Percentiles rank a stretch among this genome's conserved stretches.
Conservation (phyloP, 2,113 vertebrate species). For the Nesogale talazaci region DNA sequence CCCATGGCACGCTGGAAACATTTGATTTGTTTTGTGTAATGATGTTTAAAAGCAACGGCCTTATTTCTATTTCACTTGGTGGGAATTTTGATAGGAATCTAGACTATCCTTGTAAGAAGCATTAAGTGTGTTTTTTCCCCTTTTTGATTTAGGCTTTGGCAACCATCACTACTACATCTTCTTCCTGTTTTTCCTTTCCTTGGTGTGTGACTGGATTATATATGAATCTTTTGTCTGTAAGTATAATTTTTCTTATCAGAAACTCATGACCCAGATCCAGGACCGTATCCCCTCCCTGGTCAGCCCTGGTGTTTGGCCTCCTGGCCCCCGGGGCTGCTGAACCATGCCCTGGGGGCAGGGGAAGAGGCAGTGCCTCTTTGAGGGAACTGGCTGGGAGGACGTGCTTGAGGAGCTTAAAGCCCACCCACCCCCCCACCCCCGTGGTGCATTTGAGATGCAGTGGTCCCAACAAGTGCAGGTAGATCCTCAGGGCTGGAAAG, state of each 20-base stretch:
- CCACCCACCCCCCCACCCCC: neutral
- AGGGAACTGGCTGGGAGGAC: neutral
- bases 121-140: neutral
- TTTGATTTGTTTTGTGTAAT: conserved; percentile 36
- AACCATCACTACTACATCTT: conserved; percentile 94
- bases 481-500: neutral
- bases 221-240: conserved; percentile 91
- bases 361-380: neutral
- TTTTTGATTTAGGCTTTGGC: conserved; percentile 88
- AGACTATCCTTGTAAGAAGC: conserved; percentile 43
- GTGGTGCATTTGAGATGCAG: conserved; percentile 28
- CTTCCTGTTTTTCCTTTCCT: conserved; percentile 88
- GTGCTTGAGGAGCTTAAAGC: neutral
- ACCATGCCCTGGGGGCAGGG: neutral
- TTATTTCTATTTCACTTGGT: conserved; percentile 31
- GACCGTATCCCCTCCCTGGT: neutral
- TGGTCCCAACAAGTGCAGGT: neutral
- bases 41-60: conserved; percentile 25
- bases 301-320: neutral
- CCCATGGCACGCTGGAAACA: neutral
- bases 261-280: neutral
- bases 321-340: neutral
- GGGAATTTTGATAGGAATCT: conserved; percentile 35
- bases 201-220: conserved; percentile 90
- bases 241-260: conserved; percentile 81